phyloP scores from a whole-genome alignment of 2,797 vertebrate species.

The Ficedula albicollis region DNA sequence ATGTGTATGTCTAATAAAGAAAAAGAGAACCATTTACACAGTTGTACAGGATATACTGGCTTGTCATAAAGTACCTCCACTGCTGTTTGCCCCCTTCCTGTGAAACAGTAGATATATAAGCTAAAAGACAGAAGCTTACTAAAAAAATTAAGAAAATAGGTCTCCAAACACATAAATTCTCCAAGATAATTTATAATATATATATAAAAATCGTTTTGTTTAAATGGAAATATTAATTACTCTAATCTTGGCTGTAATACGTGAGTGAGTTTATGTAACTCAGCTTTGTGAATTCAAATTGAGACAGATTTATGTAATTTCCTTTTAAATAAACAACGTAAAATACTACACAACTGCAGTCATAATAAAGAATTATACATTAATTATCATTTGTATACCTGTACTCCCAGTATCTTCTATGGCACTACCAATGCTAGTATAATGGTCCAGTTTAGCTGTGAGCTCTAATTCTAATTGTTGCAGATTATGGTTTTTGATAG shows the following conservation, averaged over 20 bases:
- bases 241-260: neutral
- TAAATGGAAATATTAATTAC: neutral
- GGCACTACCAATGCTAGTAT: constrained; percentile 85
- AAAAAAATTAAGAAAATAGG: neutral
- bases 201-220: neutral
- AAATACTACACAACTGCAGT: neutral
- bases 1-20: neutral
- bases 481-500: constrained; percentile 83
- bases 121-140: neutral
- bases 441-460: constrained; percentile 88
- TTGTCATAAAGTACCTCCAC: neutral
- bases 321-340: neutral
- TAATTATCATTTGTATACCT: constrained; percentile 70
- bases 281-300: neutral
- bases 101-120: neutral
- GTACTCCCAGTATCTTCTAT: constrained; percentile 75
- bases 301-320: neutral
- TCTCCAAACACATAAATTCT: neutral
- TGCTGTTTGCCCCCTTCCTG: neutral
- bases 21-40: neutral
- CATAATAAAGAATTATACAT: neutral
- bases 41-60: neutral
- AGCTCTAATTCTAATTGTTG: constrained; percentile 89
- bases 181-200: neutral
- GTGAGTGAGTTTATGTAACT: neutral